Evolutionary conservation across 2,797 vertebrate genomes (phyloP).

Genomic region (Trematomus bernacchii): DNA sequence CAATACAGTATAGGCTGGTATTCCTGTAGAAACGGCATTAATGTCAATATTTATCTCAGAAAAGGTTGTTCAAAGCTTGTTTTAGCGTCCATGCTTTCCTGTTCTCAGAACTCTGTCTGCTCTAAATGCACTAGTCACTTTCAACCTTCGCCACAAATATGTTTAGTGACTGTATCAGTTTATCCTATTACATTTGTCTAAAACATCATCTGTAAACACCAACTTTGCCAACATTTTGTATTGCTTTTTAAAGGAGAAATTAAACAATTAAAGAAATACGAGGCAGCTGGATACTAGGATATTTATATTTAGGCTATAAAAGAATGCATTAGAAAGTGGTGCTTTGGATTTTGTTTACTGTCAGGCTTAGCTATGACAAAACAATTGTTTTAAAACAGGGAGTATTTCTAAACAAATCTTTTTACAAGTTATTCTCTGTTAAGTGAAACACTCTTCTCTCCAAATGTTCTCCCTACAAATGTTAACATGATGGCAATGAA

Average conservation of each 20-base stretch:
- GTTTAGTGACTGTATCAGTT: background rate
- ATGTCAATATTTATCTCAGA: constrained; percentile 71
- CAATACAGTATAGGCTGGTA: constrained; percentile 46
- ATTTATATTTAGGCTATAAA: background rate
- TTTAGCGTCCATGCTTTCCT: constrained; percentile 41
- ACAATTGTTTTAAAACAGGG: background rate
- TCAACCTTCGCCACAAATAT: constrained; percentile 2
- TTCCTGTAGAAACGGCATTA: constrained; percentile 51
- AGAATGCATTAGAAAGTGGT: background rate
- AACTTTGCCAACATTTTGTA: background rate
- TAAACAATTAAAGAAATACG: background rate
- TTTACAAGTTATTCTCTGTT: constrained; percentile 21
- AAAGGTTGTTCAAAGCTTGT: constrained; percentile 40
- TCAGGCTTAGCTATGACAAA: background rate
- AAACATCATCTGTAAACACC: background rate
- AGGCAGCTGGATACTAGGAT: background rate
- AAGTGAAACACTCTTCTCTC: constrained; percentile 2
- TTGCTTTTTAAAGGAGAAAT: constrained; percentile 10
- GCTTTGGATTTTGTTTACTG: constrained; percentile 11
- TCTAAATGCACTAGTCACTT: background rate
- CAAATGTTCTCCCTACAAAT: constrained; percentile 22
- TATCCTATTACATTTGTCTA: constrained; percentile 3
- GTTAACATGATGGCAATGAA: constrained; percentile 35
- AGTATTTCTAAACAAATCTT: background rate
- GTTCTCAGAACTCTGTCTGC: constrained; percentile 3